phyloP scores from a whole-genome alignment of 2,888 invertebrate genomes.

The Harpalus rubripes region DNA sequence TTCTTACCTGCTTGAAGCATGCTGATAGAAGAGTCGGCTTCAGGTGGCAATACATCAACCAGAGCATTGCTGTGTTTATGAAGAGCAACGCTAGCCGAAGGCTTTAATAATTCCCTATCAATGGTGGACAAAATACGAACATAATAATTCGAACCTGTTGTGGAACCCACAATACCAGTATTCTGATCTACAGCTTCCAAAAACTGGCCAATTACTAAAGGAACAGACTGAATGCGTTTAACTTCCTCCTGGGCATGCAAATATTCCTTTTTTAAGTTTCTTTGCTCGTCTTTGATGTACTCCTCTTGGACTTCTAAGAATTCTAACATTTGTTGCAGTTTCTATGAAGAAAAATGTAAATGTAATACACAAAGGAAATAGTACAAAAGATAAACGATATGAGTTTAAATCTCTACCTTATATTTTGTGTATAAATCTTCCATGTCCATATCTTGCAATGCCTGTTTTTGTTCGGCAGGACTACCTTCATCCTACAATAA shows the following conservation, averaged over 20 bases:
- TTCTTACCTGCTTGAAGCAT: constrained; percentile 93
- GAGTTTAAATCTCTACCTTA: constrained; percentile 78
- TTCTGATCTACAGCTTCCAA: constrained; percentile 99
- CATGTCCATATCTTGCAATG: constrained; percentile 90
- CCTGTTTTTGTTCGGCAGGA: constrained; percentile 84
- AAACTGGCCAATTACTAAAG: constrained; percentile 99
- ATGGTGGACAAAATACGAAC: constrained; percentile 99
- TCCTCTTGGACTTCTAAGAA: constrained; percentile 99
- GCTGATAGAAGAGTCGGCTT: constrained; percentile 98
- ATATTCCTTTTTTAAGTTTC: constrained; percentile 99
- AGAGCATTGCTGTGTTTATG: constrained; percentile 99
- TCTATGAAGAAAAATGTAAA: constrained; percentile 79
- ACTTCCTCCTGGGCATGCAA: constrained; percentile 99
- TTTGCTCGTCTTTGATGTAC: constrained; percentile 99
- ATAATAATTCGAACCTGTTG: constrained; percentile 99
- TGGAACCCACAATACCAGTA: constrained; percentile 99
- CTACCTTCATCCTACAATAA: constrained; percentile 83
- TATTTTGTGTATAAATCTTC: constrained; percentile 98
- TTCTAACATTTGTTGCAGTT: constrained; percentile 96
- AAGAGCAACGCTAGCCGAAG: constrained; percentile 98
- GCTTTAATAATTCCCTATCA: constrained; percentile 97
- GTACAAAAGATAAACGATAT: not conserved
- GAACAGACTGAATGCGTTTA: constrained; percentile 99
- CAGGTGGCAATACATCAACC: constrained; percentile 98
- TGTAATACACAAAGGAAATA: not conserved